Percentiles rank a stretch among this genome's conserved stretches.
Evolutionary conservation across 2,888 invertebrate species (phyloP).

Genomic region (Leptopilina syphax): DNA sequence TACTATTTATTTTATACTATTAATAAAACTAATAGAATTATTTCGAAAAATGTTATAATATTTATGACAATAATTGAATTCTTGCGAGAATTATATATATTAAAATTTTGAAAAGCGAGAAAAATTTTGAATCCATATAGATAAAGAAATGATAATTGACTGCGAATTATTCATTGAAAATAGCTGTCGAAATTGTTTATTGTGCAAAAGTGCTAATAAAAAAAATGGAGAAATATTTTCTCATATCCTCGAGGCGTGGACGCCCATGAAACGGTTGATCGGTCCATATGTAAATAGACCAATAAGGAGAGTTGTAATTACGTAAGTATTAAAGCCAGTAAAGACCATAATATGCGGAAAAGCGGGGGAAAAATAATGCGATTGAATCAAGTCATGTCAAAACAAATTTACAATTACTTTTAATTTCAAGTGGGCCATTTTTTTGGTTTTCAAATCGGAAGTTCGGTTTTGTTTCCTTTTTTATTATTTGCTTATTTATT

Average conservation of each 20-base stretch:
- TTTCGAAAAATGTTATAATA: too few relatives aligned
- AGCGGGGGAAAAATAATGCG: neutral
- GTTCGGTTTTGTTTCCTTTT: too few relatives aligned
- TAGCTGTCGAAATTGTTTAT: neutral
- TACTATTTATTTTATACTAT: too few relatives aligned
- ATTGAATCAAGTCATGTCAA: neutral
- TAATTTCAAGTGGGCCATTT: neutral
- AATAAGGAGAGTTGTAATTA: slow-evolving; percentile 28
- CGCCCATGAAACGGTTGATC: slow-evolving; percentile 30
- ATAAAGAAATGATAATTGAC: neutral
- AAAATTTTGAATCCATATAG: too few relatives aligned
- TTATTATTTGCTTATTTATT: too few relatives aligned
- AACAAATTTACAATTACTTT: neutral
- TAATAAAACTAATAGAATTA: too few relatives aligned
- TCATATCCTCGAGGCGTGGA: slow-evolving; percentile 18
- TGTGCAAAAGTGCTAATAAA: neutral
- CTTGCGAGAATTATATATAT: too few relatives aligned
- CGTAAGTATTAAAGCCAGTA: slow-evolving; percentile 2
- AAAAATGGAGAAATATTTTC: slow-evolving; percentile 26
- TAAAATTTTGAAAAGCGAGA: too few relatives aligned
- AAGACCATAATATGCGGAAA: neutral
- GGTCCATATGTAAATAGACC: slow-evolving; percentile 30
- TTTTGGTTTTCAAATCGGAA: neutral
- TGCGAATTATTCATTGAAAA: neutral
- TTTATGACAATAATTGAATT: too few relatives aligned